phyloP scores from a whole-genome alignment of 2,113 vertebrate species.

The Salvelinus sp. region DNA sequence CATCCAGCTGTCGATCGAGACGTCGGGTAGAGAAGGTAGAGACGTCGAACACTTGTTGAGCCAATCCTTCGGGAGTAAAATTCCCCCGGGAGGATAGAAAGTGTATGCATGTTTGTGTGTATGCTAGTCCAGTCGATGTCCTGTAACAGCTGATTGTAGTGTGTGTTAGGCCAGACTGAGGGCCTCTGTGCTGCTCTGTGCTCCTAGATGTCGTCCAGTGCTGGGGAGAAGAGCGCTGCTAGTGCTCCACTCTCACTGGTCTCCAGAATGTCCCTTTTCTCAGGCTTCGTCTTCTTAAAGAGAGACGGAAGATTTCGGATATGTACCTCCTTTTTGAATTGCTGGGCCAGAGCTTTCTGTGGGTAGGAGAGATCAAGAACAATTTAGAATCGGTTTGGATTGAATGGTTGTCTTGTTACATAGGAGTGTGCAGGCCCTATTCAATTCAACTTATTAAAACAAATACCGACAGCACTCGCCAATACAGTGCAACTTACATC shows the following conservation, averaged over 20 bases:
- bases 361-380: conserved; percentile 42
- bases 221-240: conserved; percentile 76
- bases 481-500: background rate
- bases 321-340: conserved; percentile 98
- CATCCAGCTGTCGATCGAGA: background rate
- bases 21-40: background rate
- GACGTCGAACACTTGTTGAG: background rate
- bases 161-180: background rate
- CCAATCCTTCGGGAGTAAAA: conserved; percentile 27
- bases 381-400: background rate
- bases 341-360: conserved; percentile 94
- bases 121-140: background rate
- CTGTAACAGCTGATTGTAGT: background rate
- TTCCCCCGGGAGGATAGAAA: background rate
- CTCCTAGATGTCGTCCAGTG: conserved; percentile 51
- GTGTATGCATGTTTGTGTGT: conserved; percentile 12
- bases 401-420: too few relatives aligned
- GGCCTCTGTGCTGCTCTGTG: conserved; percentile 23
- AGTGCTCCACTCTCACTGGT: conserved; percentile 71
- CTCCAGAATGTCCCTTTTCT: conserved; percentile 77
- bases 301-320: conserved; percentile 96
- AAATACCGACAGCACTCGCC: background rate
- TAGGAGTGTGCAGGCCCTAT: too few relatives aligned
- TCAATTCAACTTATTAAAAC: background rate
- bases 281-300: conserved; percentile 88